Percentiles rank a stretch among this genome's conserved stretches.
Evolutionary conservation across 2,888 invertebrate genomes (phyloP).

Genomic region (Nemapogon koenigi): DNA sequence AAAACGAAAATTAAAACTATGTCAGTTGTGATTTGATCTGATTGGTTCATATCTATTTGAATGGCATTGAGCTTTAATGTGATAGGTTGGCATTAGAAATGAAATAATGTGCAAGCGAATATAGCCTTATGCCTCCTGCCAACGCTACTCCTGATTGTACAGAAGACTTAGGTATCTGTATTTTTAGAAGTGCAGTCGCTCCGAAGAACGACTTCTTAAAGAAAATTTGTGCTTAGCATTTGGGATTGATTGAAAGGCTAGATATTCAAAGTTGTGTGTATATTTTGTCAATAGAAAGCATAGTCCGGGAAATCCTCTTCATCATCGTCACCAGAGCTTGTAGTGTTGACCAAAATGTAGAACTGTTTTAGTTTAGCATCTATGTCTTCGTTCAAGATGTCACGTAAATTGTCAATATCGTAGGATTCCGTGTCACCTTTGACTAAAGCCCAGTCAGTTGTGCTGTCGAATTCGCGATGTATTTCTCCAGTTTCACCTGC

Average conservation of each 20-base stretch:
- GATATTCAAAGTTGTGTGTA: neutral
- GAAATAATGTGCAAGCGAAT: no score
- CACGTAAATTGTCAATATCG: slow-evolving; percentile 18
- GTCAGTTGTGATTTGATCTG: no score
- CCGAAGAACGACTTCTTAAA: no score
- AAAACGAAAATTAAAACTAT: no score
- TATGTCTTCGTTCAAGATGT: slow-evolving; percentile 21
- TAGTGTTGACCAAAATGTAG: slow-evolving; percentile 36
- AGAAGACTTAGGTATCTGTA: no score
- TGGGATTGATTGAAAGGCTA: neutral
- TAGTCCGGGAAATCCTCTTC: slow-evolving; percentile 36
- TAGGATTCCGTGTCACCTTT: slow-evolving; percentile 29
- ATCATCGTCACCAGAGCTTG: slow-evolving; percentile 25
- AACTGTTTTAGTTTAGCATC: slow-evolving; percentile 41
- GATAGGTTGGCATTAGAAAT: no score
- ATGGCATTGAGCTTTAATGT: no score
- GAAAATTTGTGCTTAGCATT: no score
- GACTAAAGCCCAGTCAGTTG: slow-evolving; percentile 36
- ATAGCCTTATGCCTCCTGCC: no score
- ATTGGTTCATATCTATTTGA: no score
- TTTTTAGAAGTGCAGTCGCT: no score
- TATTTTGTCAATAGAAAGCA: slow-evolving; percentile 7
- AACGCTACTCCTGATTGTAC: no score
- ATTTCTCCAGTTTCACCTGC: slow-evolving; percentile 40
- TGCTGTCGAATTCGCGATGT: slow-evolving; percentile 24